These are phyloP conservation scores for Nemoura dubitans DNA, from an alignment of 2,888 invertebrate genomes.

Conservation along the genomic window DNA sequence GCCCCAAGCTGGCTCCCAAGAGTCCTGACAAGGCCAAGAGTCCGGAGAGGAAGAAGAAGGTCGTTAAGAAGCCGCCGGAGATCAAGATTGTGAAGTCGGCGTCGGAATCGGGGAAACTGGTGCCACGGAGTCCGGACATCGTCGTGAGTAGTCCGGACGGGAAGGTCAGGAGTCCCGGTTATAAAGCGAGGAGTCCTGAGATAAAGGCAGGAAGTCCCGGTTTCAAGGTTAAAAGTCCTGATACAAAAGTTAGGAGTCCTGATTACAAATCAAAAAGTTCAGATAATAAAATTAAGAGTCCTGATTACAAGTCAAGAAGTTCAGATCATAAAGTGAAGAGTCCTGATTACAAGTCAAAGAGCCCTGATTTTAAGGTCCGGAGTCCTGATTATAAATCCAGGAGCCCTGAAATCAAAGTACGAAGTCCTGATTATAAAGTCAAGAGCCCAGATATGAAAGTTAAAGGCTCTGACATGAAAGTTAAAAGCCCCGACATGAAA, in stretches of 20 bases:
- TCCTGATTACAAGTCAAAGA: neutral
- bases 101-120: neutral
- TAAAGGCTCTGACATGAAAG: neutral
- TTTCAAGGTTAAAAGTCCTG: neutral
- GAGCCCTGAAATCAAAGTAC: neutral
- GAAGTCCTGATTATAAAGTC: neutral
- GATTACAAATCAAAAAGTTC: neutral
- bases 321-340: neutral
- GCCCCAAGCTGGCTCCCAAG: too few species aligned
- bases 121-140: neutral
- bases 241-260: neutral
- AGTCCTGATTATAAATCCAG: neutral
- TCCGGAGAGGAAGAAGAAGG: neutral
- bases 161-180: neutral
- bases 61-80: neutral
- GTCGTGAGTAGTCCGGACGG: neutral
- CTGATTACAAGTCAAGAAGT: neutral
- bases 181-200: neutral
- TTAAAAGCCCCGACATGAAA: neutral
- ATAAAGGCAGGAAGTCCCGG: neutral
- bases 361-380: neutral
- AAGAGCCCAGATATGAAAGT: neutral
- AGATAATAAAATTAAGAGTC: neutral
- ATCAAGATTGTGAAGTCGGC: neutral
- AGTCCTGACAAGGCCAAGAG: neutral